Evolutionary conservation across 2,113 vertebrate genomes (phyloP).

Genomic region (Ictalurus punctatus): DNA sequence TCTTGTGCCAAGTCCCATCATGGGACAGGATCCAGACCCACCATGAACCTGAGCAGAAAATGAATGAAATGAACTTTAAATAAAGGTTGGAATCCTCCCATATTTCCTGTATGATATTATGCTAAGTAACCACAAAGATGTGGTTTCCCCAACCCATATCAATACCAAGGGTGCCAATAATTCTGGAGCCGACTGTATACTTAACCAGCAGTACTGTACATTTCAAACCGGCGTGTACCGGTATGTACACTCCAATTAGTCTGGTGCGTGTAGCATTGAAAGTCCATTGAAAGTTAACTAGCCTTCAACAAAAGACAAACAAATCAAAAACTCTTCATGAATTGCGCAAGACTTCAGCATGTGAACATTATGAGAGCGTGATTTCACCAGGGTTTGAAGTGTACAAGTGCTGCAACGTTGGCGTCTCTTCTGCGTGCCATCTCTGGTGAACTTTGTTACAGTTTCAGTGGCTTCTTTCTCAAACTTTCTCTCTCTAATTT

Average conservation of each 20-base stretch:
- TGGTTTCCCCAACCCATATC: not conserved
- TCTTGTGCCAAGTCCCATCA: not conserved
- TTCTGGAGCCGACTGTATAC: not conserved
- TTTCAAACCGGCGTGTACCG: not conserved
- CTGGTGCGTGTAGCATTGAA: not conserved
- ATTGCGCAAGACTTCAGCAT: not conserved
- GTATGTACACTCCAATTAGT: not conserved
- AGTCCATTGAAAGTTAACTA: not conserved
- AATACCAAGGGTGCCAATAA: not conserved
- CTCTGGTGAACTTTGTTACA: constrained; percentile 55
- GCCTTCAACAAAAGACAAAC: not conserved
- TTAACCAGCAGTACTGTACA: not conserved
- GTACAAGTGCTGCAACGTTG: constrained; percentile 8
- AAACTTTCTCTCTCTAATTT: not conserved
- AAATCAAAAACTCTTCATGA: not conserved
- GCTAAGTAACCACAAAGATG: not conserved
- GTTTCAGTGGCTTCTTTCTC: constrained; percentile 6
- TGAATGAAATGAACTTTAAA: not conserved
- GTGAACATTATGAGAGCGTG: not conserved
- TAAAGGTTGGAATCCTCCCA: not conserved
- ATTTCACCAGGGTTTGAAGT: not conserved
- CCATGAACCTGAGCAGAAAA: not conserved
- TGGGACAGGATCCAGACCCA: not conserved
- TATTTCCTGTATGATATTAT: not conserved
- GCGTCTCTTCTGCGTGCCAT: constrained; percentile 42